These are phyloP conservation scores for Ictalurus punctatus DNA, from an alignment of 2,113 vertebrate species.

Conservation along the genomic window DNA sequence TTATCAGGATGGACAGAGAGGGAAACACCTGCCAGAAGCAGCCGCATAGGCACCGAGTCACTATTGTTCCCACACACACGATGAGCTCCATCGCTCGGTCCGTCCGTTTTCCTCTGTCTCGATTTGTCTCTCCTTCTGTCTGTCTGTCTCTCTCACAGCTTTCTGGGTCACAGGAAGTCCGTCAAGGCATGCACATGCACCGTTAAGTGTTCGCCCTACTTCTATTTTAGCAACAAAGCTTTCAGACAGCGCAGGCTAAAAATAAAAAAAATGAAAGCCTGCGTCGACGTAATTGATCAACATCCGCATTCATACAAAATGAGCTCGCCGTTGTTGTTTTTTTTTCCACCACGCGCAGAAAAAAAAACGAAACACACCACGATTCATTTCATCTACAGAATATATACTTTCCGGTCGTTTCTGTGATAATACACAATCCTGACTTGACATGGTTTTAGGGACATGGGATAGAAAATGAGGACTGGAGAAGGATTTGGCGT, in stretches of 20 bases:
- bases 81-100: conserved; percentile 48
- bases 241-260: conserved; percentile 11
- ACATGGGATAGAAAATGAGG: not conserved
- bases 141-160: conserved; percentile 44
- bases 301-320: not conserved
- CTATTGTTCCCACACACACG: conserved; percentile 51
- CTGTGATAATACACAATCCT: too few species aligned
- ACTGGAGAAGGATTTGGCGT: not conserved
- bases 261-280: not conserved
- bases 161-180: conserved; percentile 49
- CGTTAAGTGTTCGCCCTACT: not conserved
- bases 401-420: not conserved
- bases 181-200: conserved; percentile 2
- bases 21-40: conserved; percentile 69
- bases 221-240: conserved; percentile 24
- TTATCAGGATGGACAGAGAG: conserved; percentile 49
- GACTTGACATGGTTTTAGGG: too few species aligned
- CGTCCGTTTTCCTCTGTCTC: not conserved
- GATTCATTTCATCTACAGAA: not conserved
- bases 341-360: not conserved
- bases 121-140: not conserved
- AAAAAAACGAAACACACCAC: not conserved
- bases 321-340: not conserved
- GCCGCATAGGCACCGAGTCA: conserved; percentile 42
- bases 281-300: not conserved